Conservation (phyloP, 2,888 invertebrate species). For the Drepanosiphum platanoidis region DNA sequence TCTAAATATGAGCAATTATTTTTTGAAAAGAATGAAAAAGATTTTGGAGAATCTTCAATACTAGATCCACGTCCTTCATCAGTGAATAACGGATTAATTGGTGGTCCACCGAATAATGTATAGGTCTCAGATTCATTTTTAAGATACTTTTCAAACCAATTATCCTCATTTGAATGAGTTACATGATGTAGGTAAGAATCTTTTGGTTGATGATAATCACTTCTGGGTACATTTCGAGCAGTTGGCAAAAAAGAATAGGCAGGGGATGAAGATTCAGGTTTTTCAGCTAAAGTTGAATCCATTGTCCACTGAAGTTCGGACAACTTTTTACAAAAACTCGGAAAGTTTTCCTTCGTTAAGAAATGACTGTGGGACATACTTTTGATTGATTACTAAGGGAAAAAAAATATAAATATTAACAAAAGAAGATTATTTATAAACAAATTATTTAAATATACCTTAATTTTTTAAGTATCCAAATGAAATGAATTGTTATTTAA, state of each 20-base stretch:
- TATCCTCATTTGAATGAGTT: conserved; percentile 47
- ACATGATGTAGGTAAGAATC: conserved; percentile 50
- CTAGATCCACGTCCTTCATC: conserved; percentile 61
- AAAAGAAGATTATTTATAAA: not conserved
- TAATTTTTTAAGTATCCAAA: conserved; percentile 22
- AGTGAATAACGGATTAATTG: conserved; percentile 56
- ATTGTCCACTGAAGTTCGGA: conserved; percentile 59
- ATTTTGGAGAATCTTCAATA: conserved; percentile 58
- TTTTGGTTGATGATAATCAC: conserved; percentile 60
- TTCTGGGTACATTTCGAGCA: conserved; percentile 55
- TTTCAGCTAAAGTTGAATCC: conserved; percentile 39
- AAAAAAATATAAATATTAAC: not conserved
- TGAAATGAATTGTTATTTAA: conserved; percentile 26
- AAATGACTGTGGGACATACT: conserved; percentile 60
- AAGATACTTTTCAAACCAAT: conserved; percentile 58
- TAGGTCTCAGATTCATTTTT: conserved; percentile 56
- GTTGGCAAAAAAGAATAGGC: conserved; percentile 58
- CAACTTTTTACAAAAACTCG: conserved; percentile 56
- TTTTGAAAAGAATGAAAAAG: conserved; percentile 59
- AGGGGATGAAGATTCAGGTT: conserved; percentile 51
- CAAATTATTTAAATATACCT: conserved; percentile 19
- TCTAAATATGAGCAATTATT: conserved; percentile 46
- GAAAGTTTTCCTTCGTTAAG: conserved; percentile 59
- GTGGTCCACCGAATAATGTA: conserved; percentile 52
- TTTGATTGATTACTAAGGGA: conserved; percentile 36